Conservation (phyloP, 1,140 invertebrate species). For the Drosophila pruinosa region DNA sequence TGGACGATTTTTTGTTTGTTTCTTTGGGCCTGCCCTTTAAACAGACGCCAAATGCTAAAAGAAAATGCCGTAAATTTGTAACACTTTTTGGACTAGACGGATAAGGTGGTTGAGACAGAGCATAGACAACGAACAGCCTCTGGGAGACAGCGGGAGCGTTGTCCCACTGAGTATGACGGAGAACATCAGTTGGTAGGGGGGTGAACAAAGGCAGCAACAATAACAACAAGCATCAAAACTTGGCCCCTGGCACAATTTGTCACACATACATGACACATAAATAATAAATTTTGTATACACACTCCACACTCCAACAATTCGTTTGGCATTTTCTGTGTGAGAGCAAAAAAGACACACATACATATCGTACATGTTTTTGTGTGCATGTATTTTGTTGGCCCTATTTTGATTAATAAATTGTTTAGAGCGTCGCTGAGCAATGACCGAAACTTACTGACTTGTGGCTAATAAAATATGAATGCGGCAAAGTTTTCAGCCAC, state of each 20-base stretch:
- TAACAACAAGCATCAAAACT: constrained; percentile 59
- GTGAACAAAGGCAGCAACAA: constrained; percentile 33
- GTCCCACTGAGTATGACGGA: constrained; percentile 1
- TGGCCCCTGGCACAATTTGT: constrained; percentile 74
- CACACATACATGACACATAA: constrained; percentile 74
- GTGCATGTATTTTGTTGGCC: constrained; percentile 18
- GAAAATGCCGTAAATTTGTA: constrained; percentile 78
- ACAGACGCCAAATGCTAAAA: constrained; percentile 60
- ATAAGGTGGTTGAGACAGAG: constrained; percentile 8
- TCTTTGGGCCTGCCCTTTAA: constrained; percentile 52
- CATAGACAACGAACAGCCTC: constrained; percentile 17
- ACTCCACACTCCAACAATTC: constrained; percentile 19
- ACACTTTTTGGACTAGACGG: constrained; percentile 63
- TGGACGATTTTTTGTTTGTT: constrained; percentile 49
- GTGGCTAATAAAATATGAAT: constrained; percentile 78
- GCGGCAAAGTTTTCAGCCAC: constrained; percentile 57
- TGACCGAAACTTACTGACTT: constrained; percentile 70
- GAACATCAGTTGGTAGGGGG: neutral
- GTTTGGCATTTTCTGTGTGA: constrained; percentile 28
- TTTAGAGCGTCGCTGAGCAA: constrained; percentile 60
- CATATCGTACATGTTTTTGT: neutral
- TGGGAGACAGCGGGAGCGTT: constrained; percentile 13
- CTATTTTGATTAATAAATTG: constrained; percentile 78
- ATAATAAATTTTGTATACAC: constrained; percentile 52
- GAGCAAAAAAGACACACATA: neutral